phyloP scores from a whole-genome alignment of 2,888 invertebrate species.

The Dolichopus griseipennis region DNA sequence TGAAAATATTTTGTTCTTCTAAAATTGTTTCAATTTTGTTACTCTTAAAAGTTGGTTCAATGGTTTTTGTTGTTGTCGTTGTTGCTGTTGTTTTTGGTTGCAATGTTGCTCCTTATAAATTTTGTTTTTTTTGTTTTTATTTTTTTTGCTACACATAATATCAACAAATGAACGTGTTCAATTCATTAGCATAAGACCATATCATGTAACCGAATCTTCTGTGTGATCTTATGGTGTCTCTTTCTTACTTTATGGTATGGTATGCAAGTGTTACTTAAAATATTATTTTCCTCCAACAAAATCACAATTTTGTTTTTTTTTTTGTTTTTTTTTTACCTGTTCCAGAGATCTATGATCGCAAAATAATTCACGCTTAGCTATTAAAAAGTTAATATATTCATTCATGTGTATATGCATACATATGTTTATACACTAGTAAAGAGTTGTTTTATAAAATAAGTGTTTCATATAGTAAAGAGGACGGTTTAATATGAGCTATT shows the following conservation, averaged over 20 bases:
- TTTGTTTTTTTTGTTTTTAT: not conserved
- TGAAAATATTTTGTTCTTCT: too few species aligned
- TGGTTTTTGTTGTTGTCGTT: too few species aligned
- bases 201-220: constrained; percentile 4
- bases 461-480: too few species aligned
- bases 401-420: too few species aligned
- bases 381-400: not conserved
- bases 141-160: not conserved
- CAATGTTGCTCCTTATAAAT: too few species aligned
- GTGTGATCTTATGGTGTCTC: not conserved
- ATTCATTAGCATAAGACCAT: constrained; percentile 3
- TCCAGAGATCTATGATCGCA: not conserved
- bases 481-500: too few species aligned
- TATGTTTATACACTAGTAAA: too few species aligned
- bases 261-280: too few species aligned
- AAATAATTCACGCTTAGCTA: constrained; percentile 5
- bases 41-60: too few species aligned
- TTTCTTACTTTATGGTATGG: not conserved
- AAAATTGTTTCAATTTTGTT: too few species aligned
- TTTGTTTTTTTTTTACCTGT: not conserved
- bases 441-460: too few species aligned
- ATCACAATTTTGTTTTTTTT: not conserved
- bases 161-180: not conserved
- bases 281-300: not conserved
- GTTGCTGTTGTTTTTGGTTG: too few species aligned